These are phyloP conservation scores for Symphodus melops DNA, from an alignment of 2,113 vertebrate species.

Conservation along the genomic window DNA sequence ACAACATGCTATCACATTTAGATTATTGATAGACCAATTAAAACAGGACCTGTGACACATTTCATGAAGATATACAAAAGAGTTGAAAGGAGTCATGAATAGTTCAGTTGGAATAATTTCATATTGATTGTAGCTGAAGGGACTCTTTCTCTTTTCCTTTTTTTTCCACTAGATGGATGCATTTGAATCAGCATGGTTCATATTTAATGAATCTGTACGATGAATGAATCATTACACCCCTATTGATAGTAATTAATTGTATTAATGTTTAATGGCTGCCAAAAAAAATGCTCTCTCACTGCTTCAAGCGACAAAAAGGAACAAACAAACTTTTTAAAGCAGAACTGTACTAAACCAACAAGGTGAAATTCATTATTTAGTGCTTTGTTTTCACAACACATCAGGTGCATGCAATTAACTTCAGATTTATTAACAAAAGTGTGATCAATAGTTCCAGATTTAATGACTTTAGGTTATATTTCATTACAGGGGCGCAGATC, in stretches of 20 bases:
- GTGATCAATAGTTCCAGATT: conserved; percentile 40
- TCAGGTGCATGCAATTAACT: conserved; percentile 40
- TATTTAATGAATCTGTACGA: conserved; percentile 53
- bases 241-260: conserved; percentile 55
- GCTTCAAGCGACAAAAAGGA: conserved; percentile 7
- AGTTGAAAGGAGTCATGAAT: conserved; percentile 43
- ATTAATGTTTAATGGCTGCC: conserved; percentile 58
- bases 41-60: not conserved
- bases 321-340: conserved; percentile 29
- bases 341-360: not conserved
- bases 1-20: not conserved
- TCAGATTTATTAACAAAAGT: conserved; percentile 41
- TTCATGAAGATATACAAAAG: conserved; percentile 20
- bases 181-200: conserved; percentile 59
- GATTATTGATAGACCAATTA: not conserved
- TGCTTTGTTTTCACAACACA: conserved; percentile 23
- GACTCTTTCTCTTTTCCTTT: conserved; percentile 53
- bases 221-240: conserved; percentile 57
- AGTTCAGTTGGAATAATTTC: conserved; percentile 52
- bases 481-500: conserved; percentile 3
- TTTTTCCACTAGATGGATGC: conserved; percentile 40
- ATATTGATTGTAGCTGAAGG: conserved; percentile 57
- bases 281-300: conserved; percentile 25
- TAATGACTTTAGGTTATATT: conserved; percentile 39
- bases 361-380: conserved; percentile 40